Percentiles rank a stretch among this genome's conserved stretches.
These are phyloP conservation scores for Actinopyga echinites DNA, from an alignment of 53 echinoderm and acorn worm species.

Conservation along the genomic window DNA sequence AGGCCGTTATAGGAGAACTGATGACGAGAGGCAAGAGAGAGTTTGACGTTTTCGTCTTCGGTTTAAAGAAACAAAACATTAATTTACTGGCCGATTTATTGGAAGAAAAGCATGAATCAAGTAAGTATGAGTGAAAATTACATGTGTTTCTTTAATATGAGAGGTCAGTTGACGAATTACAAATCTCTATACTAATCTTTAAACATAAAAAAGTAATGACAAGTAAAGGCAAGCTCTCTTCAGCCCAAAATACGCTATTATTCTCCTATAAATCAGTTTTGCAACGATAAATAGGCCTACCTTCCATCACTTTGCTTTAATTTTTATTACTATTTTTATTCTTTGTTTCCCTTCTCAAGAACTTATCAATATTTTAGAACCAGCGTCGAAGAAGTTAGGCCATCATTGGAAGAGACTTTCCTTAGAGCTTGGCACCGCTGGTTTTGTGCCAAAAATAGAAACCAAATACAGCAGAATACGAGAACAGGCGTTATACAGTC, in stretches of 20 bases:
- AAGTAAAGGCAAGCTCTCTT: neutral
- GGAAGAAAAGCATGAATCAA: conserved; percentile 88
- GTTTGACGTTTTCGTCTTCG: conserved; percentile 75
- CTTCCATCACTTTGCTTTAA: neutral
- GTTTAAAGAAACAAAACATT: conserved; percentile 72
- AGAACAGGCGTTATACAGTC: conserved; percentile 90
- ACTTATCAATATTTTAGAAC: conserved; percentile 85
- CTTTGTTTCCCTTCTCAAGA: conserved; percentile 24
- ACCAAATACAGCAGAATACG: conserved; percentile 77
- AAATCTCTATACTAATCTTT: neutral
- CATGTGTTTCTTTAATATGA: too few species aligned
- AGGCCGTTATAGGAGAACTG: conserved; percentile 74
- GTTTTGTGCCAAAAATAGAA: conserved; percentile 78
- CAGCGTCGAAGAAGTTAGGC: conserved; percentile 76
- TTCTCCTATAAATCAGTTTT: too few species aligned
- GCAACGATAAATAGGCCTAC: neutral
- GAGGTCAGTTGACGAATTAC: too few species aligned
- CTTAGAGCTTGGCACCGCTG: conserved; percentile 81
- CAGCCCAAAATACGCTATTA: neutral
- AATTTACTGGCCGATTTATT: conserved; percentile 84
- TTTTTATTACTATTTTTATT: too few species aligned
- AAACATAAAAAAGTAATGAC: neutral
- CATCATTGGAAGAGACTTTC: conserved; percentile 96
- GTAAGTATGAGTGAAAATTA: conserved; percentile 48
- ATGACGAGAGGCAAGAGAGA: conserved; percentile 79